A percentile compares a stretch with the other conserved stretches of the same genome.
phyloP scores from a whole-genome alignment of 2,113 vertebrate species.

The Sapajus apella region DNA sequence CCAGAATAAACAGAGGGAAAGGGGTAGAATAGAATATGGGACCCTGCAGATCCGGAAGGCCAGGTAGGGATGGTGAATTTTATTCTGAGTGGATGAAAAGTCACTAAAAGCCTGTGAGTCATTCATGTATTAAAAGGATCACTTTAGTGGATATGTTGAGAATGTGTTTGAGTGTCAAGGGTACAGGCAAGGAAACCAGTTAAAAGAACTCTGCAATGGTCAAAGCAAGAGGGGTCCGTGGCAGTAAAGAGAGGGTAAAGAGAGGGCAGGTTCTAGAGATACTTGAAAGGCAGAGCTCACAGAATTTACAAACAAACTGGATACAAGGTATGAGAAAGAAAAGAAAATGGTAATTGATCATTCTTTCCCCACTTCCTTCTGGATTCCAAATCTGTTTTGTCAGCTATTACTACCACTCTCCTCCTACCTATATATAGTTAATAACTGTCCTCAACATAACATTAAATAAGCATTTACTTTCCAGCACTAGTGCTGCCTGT shows the following conservation, averaged over 20 bases:
- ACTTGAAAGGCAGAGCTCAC: neutral
- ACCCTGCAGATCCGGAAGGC: neutral
- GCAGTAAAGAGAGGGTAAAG: neutral
- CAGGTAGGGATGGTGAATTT: neutral
- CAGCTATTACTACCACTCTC: neutral
- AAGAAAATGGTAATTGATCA: fast-evolving
- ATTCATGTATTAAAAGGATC: neutral
- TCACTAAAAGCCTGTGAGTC: neutral
- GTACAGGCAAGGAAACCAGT: neutral
- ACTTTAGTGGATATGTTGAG: neutral
- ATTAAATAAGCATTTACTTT: neutral
- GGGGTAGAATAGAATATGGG: neutral
- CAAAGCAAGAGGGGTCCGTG: neutral
- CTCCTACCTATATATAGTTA: neutral
- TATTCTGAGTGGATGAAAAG: neutral
- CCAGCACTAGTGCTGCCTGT: neutral
- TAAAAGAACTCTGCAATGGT: neutral
- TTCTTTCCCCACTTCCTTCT: neutral
- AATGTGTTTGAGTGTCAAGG: neutral
- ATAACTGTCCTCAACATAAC: neutral
- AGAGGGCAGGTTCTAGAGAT: neutral
- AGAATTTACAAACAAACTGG: neutral
- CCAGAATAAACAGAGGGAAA: neutral
- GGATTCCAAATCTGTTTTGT: neutral
- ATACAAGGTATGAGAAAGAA: neutral